Evolutionary conservation across 1,140 invertebrate genomes (phyloP).

Genomic region (Steinernema feltiae): DNA sequence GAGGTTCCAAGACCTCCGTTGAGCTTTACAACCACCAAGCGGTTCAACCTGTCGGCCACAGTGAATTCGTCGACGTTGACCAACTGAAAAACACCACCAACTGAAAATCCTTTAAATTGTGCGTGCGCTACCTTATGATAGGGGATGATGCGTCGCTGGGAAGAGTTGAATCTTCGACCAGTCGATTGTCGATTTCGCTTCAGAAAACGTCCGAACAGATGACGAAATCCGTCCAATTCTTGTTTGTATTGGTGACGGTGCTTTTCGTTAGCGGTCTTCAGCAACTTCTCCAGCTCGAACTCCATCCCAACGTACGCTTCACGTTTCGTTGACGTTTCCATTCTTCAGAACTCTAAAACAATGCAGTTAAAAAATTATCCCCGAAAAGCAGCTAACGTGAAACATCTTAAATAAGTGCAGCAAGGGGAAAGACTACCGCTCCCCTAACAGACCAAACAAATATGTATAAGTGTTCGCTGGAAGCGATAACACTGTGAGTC

Average conservation of each 20-base stretch:
- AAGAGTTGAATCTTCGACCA: constrained; percentile 56
- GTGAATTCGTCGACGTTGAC: not conserved
- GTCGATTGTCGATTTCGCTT: constrained; percentile 51
- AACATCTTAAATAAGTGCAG: not conserved
- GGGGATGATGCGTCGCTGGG: constrained; percentile 46
- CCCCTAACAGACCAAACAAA: too few relatives aligned
- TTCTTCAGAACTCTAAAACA: constrained; percentile 49
- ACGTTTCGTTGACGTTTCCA: constrained; percentile 55
- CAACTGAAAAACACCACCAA: constrained; percentile 25
- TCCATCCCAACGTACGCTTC: constrained; percentile 47
- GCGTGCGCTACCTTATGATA: constrained; percentile 42
- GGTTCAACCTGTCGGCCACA: constrained; percentile 74
- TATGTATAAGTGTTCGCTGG: too few relatives aligned
- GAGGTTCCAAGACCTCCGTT: constrained; percentile 98
- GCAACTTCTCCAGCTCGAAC: constrained; percentile 45
- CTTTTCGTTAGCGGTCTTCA: constrained; percentile 38
- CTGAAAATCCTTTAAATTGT: not conserved
- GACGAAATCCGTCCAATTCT: constrained; percentile 50
- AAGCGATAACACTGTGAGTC: too few relatives aligned
- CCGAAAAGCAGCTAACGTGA: not conserved
- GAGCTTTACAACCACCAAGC: constrained; percentile 93
- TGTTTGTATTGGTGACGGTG: constrained; percentile 44
- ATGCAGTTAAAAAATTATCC: not conserved
- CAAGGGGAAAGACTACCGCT: not conserved
- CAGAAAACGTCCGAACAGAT: constrained; percentile 48